Evolutionary conservation across 2,797 vertebrate genomes (phyloP).

Genomic region (Gymnocypris eckloni): DNA sequence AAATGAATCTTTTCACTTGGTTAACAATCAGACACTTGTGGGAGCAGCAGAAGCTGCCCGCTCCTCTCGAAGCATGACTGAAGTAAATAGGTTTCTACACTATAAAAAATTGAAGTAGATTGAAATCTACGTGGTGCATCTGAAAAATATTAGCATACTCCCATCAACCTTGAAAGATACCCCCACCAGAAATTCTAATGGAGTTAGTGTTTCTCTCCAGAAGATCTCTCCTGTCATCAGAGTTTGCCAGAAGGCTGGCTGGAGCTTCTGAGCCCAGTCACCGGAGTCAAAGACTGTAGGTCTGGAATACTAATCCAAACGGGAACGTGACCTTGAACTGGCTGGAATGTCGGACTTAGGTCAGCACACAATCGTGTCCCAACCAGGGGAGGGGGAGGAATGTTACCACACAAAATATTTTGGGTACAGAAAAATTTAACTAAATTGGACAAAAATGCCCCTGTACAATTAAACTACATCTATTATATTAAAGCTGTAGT

Average conservation of each 20-base stretch:
- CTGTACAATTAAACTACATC: not conserved
- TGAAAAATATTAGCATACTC: constrained; percentile 57
- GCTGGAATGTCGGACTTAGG: not conserved
- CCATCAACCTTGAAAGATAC: constrained; percentile 57
- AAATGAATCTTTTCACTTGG: constrained; percentile 64
- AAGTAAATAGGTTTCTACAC: constrained; percentile 63
- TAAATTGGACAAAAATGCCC: not conserved
- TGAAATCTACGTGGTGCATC: constrained; percentile 61
- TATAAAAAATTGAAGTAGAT: constrained; percentile 61
- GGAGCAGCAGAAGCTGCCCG: constrained; percentile 24
- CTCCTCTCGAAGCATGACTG: constrained; percentile 56
- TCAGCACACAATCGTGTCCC: not conserved
- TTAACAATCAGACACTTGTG: constrained; percentile 57
- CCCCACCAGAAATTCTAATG: constrained; percentile 37
- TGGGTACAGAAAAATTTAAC: not conserved
- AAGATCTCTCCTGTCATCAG: constrained; percentile 39
- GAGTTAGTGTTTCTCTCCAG: constrained; percentile 7
- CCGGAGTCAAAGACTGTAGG: constrained; percentile 17
- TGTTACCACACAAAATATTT: not conserved
- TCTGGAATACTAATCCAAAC: constrained; percentile 40
- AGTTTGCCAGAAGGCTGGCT: constrained; percentile 30
- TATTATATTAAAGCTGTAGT: not conserved
- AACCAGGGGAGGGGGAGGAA: not conserved
- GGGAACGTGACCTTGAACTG: constrained; percentile 37
- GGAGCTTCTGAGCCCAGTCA: constrained; percentile 16